These are phyloP conservation scores for Gnathonemus echidnorhynchus DNA, from an alignment of 2,113 vertebrate species.

Conservation along the genomic window DNA sequence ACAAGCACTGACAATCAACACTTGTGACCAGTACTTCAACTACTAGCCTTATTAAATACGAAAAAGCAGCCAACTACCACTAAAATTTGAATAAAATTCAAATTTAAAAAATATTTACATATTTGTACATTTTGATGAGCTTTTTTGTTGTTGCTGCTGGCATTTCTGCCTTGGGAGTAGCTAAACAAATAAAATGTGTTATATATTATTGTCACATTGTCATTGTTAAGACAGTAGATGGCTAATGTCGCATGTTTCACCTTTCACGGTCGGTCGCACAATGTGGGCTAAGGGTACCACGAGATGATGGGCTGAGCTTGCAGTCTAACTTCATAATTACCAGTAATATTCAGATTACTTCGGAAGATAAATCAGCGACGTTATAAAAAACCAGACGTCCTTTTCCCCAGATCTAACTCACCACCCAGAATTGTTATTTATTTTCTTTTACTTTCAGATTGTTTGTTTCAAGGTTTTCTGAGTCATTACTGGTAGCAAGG, in stretches of 20 bases:
- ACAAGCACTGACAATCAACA: background rate
- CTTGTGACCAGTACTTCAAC: background rate
- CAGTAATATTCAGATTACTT: background rate
- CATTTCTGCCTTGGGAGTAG: background rate
- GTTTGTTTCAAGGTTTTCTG: background rate
- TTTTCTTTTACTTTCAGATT: background rate
- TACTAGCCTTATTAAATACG: background rate
- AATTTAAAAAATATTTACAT: background rate
- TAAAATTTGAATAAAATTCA: background rate
- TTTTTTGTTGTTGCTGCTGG: background rate
- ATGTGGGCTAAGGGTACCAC: background rate
- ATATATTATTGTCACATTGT: background rate
- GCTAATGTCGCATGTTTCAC: background rate
- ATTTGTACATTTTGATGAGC: background rate
- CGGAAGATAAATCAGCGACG: background rate
- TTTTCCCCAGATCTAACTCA: background rate
- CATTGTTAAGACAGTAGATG: background rate
- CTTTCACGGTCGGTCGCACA: background rate
- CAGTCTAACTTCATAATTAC: background rate
- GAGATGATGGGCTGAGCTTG: background rate
- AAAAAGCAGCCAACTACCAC: background rate
- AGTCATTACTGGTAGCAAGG: background rate
- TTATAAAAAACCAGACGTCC: background rate
- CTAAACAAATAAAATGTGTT: background rate
- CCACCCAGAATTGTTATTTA: background rate